Evolutionary conservation across 2,888 invertebrate species (phyloP).

Genomic region (Tachina lurida): DNA sequence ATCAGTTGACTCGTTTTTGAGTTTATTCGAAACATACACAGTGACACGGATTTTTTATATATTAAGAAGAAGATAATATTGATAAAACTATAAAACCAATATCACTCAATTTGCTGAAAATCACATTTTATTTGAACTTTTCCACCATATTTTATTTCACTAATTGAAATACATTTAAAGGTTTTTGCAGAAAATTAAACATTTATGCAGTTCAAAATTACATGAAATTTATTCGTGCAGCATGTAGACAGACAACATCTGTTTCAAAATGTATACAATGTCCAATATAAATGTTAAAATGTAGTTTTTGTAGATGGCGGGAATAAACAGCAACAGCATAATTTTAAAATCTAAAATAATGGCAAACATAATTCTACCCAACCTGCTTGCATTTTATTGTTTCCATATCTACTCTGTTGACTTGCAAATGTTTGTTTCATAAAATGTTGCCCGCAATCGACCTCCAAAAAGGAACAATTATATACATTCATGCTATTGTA

Average conservation of each 20-base stretch:
- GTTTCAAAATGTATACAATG: conserved; percentile 46
- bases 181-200: conserved; percentile 48
- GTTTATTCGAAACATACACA: no score
- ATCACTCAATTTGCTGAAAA: conserved; percentile 2
- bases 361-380: conserved; percentile 28
- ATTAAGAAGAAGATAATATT: conserved; percentile 6
- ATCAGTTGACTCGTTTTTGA: no score
- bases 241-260: conserved; percentile 62
- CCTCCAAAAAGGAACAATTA: conserved; percentile 18
- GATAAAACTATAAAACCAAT: conserved; percentile 8
- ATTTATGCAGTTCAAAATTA: conserved; percentile 47
- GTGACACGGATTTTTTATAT: no score
- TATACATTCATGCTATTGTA: no score
- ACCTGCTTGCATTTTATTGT: conserved; percentile 43
- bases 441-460: conserved; percentile 1
- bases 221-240: conserved; percentile 22
- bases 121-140: conserved; percentile 14
- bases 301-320: neutral
- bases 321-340: conserved; percentile 8
- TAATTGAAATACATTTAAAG: conserved; percentile 65
- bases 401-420: conserved; percentile 6
- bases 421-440: conserved; percentile 19
- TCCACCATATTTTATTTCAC: conserved; percentile 15
- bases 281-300: conserved; percentile 10
- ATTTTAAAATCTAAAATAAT: conserved; percentile 46